Evolutionary conservation across 2,113 vertebrate species (phyloP), one percentile per base, ranked within the genome.

Genomic region (Callionymus lyra): DNA sequence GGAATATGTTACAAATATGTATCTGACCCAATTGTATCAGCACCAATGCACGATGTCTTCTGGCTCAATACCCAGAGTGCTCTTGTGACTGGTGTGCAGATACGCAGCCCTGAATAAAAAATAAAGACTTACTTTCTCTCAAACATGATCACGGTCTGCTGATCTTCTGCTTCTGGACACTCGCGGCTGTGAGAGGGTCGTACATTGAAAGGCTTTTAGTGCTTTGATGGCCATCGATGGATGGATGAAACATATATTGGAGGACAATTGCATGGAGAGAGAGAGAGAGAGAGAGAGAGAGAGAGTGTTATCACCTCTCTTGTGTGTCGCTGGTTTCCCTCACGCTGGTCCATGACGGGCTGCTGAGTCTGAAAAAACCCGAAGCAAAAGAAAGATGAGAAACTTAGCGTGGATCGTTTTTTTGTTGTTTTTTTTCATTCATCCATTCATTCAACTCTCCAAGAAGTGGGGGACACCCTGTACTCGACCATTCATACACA

Each of bases 101-200:
- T 8, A 27, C 8, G 2, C 31, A 27, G 56, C 61, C 68, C 56
- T 65, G 45, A 67, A 58, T 50, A 58, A 45, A 70, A 50, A 50
- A 54, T 33, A 56, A n/a, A 55, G 63, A 79, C 81, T 80, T 70
- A 86, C 84, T 80, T 78, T 51, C 55, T 76, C 60, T 85, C 78
- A 48, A 77, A 84, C 60, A 16, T 79, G 78, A 82, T 42, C 53
- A 78, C 1, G 2, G 59, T 78, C 49, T 73, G 31, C 35, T 69
- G 55, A 48, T 73, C 68, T 34, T 36, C 67, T 34, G 41, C 52
- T 12, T 55, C 31, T 34, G 32, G 39, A 2, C 43, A 33, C 27
- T 65, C 51, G 16, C 53, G 53, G 37, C 80, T 84, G 73, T 53
- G 16, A 3, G 47, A 68, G 49, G 50, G 52, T 44, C 37, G 53